Evolutionary conservation across 2,888 invertebrate species (phyloP).

Genomic region (Caenorhabditis zanzibari): DNA sequence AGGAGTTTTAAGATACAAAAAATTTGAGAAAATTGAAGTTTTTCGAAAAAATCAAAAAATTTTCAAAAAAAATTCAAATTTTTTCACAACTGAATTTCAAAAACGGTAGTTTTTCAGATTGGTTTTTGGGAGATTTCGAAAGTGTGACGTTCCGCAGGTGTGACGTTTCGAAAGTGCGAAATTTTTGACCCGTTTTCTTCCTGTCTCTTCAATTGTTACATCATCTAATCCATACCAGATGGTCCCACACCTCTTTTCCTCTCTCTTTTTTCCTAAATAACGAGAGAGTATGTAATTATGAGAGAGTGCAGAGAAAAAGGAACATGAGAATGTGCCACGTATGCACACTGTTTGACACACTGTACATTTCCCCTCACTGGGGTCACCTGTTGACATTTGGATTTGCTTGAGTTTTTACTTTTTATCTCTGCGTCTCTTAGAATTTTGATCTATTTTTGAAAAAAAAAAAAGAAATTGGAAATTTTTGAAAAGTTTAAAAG

Average conservation of each 20-base stretch:
- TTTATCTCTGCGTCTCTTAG: background rate
- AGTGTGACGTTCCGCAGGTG: too few relatives aligned
- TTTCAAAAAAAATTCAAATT: too few relatives aligned
- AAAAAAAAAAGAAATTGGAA: background rate
- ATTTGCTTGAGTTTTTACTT: background rate
- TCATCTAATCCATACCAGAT: background rate
- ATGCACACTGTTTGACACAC: slow-evolving; percentile 6
- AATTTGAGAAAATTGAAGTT: too few relatives aligned
- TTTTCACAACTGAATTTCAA: too few relatives aligned
- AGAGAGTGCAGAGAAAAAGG: slow-evolving; percentile 4
- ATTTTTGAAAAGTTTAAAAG: background rate
- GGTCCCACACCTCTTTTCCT: background rate
- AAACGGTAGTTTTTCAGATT: too few relatives aligned
- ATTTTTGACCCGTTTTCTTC: background rate
- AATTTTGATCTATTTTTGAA: background rate
- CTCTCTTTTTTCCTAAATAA: background rate
- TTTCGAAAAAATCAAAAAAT: too few relatives aligned
- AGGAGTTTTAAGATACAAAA: too few relatives aligned
- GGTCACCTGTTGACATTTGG: background rate
- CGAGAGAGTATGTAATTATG: background rate
- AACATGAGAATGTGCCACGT: slow-evolving; percentile 7
- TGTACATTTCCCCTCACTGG: background rate
- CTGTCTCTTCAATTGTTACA: background rate
- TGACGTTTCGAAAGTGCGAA: too few relatives aligned
- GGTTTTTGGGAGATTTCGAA: too few relatives aligned